Conservation (phyloP, 2,113 vertebrate species). For the Prietella phreatophila region DNA sequence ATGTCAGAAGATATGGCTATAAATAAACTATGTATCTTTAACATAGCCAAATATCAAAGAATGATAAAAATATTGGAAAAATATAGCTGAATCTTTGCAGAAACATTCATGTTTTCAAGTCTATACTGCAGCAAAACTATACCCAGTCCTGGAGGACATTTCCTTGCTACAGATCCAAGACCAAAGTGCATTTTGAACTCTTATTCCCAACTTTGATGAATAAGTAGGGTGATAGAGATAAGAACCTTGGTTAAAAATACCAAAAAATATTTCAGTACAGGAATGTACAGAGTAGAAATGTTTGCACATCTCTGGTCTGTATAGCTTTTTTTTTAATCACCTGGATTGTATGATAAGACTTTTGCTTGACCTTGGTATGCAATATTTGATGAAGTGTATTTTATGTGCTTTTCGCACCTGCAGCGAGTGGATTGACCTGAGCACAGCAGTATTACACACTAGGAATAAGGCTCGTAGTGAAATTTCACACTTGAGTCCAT, state of each 20-base stretch:
- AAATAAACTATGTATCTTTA: background rate
- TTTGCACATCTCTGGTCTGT: background rate
- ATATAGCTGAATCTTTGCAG: background rate
- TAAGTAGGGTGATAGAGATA: background rate
- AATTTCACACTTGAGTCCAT: slow-evolving; percentile 3
- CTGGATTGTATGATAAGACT: background rate
- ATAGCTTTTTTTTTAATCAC: background rate
- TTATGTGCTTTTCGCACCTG: background rate
- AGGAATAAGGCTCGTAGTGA: background rate
- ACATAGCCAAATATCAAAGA: background rate
- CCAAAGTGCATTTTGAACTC: background rate
- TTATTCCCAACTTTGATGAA: background rate
- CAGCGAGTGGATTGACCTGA: background rate
- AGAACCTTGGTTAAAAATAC: background rate
- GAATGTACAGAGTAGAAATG: background rate
- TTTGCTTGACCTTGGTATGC: background rate
- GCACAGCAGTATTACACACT: background rate
- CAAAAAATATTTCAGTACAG: background rate
- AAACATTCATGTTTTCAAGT: background rate
- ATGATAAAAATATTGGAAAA: background rate
- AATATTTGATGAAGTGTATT: background rate
- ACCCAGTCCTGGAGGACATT: background rate
- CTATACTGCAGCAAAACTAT: background rate
- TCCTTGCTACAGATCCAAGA: too few species aligned
- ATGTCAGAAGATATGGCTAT: background rate